phyloP scores from a whole-genome alignment of 2,888 invertebrate genomes.

The Neuroscelio doddi region DNA sequence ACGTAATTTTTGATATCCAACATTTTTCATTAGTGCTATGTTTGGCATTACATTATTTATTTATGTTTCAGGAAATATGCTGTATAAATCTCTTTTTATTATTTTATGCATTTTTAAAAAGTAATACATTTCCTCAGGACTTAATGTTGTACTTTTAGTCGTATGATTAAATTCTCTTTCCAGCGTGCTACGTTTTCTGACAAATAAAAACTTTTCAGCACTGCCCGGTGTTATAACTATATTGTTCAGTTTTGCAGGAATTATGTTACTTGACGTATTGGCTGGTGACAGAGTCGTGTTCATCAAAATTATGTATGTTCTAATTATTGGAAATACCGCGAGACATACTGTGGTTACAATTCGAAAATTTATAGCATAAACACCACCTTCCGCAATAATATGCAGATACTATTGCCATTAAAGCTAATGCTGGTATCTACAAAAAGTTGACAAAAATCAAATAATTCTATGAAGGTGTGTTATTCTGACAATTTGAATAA shows the following conservation, averaged over 20 bases:
- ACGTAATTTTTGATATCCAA: conserved; percentile 12
- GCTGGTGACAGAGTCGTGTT: conserved; percentile 51
- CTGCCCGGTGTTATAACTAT: no score
- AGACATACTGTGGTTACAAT: conserved; percentile 78
- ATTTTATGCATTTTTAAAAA: background rate
- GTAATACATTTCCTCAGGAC: background rate
- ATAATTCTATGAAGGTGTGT: no score
- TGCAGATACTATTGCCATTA: conserved; percentile 85
- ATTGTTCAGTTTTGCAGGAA: no score
- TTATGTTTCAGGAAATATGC: conserved; percentile 1
- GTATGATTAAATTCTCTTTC: background rate
- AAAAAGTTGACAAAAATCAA: conserved; percentile 15
- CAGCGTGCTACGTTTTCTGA: background rate
- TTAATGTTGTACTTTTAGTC: background rate
- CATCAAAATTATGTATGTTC: conserved; percentile 79
- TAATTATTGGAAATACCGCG: conserved; percentile 79
- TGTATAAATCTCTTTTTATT: background rate
- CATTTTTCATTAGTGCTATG: conserved; percentile 1
- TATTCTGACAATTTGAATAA: no score
- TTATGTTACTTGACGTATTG: background rate
- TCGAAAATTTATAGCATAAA: conserved; percentile 78
- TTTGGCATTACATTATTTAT: background rate
- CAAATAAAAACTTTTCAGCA: no score
- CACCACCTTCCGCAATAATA: conserved; percentile 84
- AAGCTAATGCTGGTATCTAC: conserved; percentile 81